These are phyloP conservation scores for Diarsia brunnea DNA, from an alignment of 2,888 invertebrate genomes.

Conservation along the genomic window DNA sequence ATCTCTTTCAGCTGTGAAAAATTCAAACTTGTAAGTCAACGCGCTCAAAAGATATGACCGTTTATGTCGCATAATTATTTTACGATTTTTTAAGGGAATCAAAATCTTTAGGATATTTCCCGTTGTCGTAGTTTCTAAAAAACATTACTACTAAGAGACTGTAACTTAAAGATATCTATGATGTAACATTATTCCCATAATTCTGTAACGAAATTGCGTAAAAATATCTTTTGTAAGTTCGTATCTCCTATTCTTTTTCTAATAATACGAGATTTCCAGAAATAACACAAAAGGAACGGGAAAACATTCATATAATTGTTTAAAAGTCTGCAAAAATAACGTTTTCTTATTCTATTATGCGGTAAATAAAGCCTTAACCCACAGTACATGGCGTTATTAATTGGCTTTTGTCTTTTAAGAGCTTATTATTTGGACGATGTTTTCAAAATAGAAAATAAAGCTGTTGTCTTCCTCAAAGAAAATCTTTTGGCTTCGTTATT, in stretches of 20 bases:
- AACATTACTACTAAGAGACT: neutral
- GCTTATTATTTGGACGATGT: conserved; percentile 1
- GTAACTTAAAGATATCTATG: conserved; percentile 7
- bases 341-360: conserved; percentile 1
- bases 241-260: neutral
- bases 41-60: too few species aligned
- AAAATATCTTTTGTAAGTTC: conserved; percentile 3
- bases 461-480: neutral
- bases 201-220: conserved; percentile 7
- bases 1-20: too few species aligned
- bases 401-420: conserved; percentile 1
- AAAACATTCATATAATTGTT: conserved; percentile 29
- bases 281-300: conserved; percentile 28
- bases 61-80: too few species aligned
- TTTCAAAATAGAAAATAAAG: neutral
- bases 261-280: conserved; percentile 11
- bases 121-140: neutral
- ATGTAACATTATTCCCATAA: neutral
- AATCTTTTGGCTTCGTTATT: neutral
- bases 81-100: too few species aligned
- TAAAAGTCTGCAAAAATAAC: conserved; percentile 7
- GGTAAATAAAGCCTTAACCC: neutral
- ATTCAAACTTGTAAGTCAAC: too few species aligned
- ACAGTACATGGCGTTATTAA: conserved; percentile 10
- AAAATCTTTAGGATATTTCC: too few species aligned